Conservation (phyloP, 2,797 vertebrate genomes). For the Sylvilagus floridanus region DNA sequence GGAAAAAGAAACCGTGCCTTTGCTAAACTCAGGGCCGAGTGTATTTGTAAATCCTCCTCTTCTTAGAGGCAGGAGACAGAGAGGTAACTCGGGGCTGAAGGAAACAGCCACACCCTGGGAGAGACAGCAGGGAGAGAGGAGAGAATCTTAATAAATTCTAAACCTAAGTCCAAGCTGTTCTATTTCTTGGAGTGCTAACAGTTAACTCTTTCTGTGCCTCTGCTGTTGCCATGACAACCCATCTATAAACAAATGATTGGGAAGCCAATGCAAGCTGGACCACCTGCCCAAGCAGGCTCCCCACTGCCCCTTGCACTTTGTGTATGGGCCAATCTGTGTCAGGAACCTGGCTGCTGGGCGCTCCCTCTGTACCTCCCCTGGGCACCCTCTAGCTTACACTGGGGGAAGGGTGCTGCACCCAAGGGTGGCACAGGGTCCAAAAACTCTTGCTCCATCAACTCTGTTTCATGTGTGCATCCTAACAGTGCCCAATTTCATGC, state of each 20-base stretch:
- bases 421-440: neutral
- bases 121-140: neutral
- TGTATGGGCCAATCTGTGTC: neutral
- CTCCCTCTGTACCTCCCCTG: neutral
- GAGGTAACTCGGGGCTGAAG: neutral
- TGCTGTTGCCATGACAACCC: conserved; percentile 38
- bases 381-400: neutral
- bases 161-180: conserved; percentile 44
- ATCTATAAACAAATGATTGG: conserved; percentile 53
- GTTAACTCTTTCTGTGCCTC: conserved; percentile 17
- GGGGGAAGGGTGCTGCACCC: neutral
- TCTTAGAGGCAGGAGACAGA: neutral
- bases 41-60: conserved; percentile 33
- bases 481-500: neutral
- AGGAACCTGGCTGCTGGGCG: neutral
- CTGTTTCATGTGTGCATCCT: neutral
- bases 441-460: neutral
- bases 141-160: neutral
- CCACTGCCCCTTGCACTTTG: neutral
- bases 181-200: neutral
- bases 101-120: conserved; percentile 10
- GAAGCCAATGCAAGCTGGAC: neutral
- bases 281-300: neutral
- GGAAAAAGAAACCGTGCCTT: neutral
- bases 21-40: neutral